Evolutionary conservation across 2,797 vertebrate species (phyloP), one percentile per base, ranked within the genome.

Genomic region (Crossoptilon crossoptilon): DNA sequence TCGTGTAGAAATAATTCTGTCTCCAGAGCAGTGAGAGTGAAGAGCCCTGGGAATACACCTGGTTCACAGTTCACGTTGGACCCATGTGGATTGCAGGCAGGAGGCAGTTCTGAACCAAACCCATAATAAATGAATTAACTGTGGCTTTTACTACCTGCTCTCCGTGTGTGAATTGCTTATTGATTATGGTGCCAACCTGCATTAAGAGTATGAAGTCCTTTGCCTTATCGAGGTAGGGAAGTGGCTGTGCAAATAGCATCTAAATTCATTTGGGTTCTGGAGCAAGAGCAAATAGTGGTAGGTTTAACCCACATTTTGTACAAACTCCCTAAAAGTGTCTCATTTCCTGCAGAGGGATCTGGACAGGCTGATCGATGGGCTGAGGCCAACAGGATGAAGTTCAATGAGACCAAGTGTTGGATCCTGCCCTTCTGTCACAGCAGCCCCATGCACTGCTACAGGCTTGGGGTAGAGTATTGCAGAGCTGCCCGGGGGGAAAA

Each of bases 1-100:
- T 93, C 79, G 11, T 21, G 70, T 14, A 43, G 92, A 86, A 92
- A 55, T 84, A 72, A 92, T 86, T 75, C 33, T 68, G 31, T 75
- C 82, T 85, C 18, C 37, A 19, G 87, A 89, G 78, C 23, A 72
- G 55, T 70, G 41, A 74, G 72, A 26, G 37, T 1, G 1, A n/a
- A 63, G 35, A 58, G n/a, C 51, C 49, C 16, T 43, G 80, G 82
- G 67, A 78, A 75, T 63, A 69, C 0, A 2, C 23, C n/a, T 51
- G 73, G 23, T 64, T 74, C 60, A 26, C 0, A 1, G 23, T n/a
- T 84, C 15, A 1, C 0, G 12, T 0, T 7, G 1, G 55, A 26
- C 37, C 1, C 1, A 5, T 19, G 68, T 59, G 60, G 72, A 35
- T 85, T 26, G 5, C 5, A 8, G 79, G 67, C 26, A 16, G 27